Evolutionary conservation across 92 coral and sea anemone species (phyloP).

Genomic region (Anthopleura xanthogrammica): DNA sequence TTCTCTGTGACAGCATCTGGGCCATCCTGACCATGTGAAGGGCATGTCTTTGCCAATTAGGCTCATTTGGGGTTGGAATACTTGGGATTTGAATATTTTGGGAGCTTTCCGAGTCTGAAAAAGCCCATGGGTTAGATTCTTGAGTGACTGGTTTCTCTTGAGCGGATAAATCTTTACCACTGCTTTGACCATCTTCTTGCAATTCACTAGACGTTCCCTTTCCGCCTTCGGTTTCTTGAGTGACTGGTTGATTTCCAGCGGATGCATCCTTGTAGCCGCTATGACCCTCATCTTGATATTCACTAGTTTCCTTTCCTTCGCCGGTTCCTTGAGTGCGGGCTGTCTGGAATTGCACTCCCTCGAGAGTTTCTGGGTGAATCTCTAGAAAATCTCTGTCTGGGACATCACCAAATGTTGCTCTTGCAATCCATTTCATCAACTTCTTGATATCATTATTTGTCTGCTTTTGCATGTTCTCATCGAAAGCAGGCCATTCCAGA

Average conservation of each 20-base stretch:
- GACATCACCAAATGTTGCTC: conserved; percentile 30
- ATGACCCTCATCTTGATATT: too few species aligned
- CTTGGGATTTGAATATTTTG: neutral
- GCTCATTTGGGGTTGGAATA: conserved; percentile 2
- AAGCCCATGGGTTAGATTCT: too few species aligned
- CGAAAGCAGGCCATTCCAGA: conserved; percentile 70
- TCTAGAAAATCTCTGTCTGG: conserved; percentile 6
- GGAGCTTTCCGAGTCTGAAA: neutral
- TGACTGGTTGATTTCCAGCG: too few species aligned
- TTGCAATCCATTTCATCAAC: conserved; percentile 68
- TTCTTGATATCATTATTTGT: conserved; percentile 34
- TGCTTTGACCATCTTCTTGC: too few species aligned
- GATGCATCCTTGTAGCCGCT: too few species aligned
- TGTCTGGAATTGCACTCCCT: neutral
- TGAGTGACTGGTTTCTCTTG: too few species aligned
- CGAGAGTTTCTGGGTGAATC: neutral
- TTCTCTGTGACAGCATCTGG: conserved; percentile 56
- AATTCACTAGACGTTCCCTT: neutral
- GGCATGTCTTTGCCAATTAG: conserved; percentile 32
- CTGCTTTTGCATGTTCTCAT: conserved; percentile 29
- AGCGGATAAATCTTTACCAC: too few species aligned
- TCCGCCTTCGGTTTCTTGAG: too few species aligned
- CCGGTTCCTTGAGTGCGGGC: neutral
- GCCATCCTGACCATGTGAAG: conserved; percentile 51
- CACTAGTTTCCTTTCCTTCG: too few species aligned